Evolutionary conservation across 2,888 invertebrate genomes (phyloP).

Genomic region (Charanyca ferruginea): DNA sequence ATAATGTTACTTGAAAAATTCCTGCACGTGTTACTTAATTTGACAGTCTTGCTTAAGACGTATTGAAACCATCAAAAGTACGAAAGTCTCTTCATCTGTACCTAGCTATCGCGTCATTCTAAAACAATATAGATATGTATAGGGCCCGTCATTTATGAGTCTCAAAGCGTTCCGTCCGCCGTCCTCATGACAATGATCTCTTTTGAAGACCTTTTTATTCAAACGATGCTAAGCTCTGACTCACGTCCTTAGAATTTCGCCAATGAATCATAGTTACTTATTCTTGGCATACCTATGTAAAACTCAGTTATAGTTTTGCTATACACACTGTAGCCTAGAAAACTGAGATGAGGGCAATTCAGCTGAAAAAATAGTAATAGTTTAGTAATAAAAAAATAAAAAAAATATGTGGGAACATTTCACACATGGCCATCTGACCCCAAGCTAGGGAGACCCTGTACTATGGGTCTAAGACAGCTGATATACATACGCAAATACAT

Average conservation of each 20-base stretch:
- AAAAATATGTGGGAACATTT: no score
- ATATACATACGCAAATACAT: no score
- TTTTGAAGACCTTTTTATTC: conserved; percentile 59
- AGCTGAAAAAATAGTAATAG: no score
- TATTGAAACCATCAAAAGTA: not conserved
- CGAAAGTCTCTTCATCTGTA: not conserved
- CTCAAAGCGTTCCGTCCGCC: conserved; percentile 58
- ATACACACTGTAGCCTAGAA: not conserved
- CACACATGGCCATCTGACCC: no score
- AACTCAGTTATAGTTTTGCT: not conserved
- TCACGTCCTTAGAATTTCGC: conserved; percentile 56
- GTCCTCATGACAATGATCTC: conserved; percentile 62
- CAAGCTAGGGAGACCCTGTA: no score
- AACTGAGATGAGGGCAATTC: not conserved
- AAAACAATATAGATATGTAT: conserved; percentile 43
- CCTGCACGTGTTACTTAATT: conserved; percentile 4
- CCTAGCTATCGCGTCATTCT: conserved; percentile 14
- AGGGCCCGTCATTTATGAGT: conserved; percentile 42
- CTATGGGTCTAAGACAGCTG: no score
- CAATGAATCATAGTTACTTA: conserved; percentile 58
- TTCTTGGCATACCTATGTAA: not conserved
- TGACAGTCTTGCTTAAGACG: not conserved
- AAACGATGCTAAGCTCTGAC: conserved; percentile 47
- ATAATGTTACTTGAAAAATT: not conserved
- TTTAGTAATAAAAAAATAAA: no score